Percentiles rank a stretch among this genome's conserved stretches.
Conservation (phyloP, 2,888 invertebrate genomes). For the Thysanoteuthis rhombus region DNA sequence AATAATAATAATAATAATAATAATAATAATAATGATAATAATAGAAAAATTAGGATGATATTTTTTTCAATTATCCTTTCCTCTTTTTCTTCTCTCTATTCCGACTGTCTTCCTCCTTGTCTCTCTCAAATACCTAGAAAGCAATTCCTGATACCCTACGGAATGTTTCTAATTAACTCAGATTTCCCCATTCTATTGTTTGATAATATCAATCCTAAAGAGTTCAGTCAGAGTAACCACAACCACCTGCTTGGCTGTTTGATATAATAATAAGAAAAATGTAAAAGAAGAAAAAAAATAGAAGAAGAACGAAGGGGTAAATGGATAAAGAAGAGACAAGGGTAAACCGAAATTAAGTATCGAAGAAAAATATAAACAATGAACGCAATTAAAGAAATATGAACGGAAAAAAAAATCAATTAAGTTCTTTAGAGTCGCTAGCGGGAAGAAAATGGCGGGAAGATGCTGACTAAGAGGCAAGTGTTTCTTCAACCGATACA, state of each 20-base stretch:
- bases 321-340: not conserved
- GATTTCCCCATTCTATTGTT: not conserved
- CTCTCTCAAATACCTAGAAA: not conserved
- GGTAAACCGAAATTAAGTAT: not conserved
- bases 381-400: not conserved
- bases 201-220: not conserved
- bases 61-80: too few relatives aligned
- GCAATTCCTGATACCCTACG: not conserved
- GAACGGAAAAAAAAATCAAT: not conserved
- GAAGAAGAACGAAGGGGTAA: too few relatives aligned
- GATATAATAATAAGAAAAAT: not conserved
- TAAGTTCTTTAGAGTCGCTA: not conserved
- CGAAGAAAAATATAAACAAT: conserved; percentile 12
- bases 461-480: too few relatives aligned
- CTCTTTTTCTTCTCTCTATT: too few relatives aligned
- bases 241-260: conserved; percentile 12
- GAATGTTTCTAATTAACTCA: not conserved
- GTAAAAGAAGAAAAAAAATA: not conserved
- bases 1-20: not conserved
- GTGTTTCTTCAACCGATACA: too few relatives aligned
- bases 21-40: not conserved
- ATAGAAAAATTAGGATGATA: too few relatives aligned
- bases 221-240: not conserved
- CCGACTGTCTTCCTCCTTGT: too few relatives aligned
- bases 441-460: not conserved